These are phyloP conservation scores for Clarias magur DNA, from an alignment of 2,113 vertebrate species.

Conservation along the genomic window DNA sequence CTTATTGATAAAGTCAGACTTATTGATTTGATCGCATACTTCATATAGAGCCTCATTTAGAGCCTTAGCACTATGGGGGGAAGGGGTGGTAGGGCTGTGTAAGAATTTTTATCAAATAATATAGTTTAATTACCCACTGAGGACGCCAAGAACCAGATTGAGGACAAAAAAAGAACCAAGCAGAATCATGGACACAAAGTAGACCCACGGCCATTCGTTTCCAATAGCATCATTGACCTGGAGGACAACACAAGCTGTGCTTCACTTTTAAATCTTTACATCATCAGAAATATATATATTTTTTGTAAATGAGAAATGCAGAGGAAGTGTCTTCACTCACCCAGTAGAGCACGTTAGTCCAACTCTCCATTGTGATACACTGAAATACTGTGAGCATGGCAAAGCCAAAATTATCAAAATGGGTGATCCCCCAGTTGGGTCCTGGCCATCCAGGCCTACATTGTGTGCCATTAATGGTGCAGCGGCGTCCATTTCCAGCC, in stretches of 20 bases:
- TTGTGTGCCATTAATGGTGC: conserved; percentile 84
- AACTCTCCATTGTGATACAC: conserved; percentile 96
- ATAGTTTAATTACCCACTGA: conserved; percentile 82
- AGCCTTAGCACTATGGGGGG: background rate
- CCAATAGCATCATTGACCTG: conserved; percentile 97
- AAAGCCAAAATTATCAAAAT: conserved; percentile 96
- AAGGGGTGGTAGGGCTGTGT: background rate
- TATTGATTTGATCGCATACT: background rate
- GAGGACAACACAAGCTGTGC: conserved; percentile 40
- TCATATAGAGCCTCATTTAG: no score
- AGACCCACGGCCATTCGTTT: conserved; percentile 96
- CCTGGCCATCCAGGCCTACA: conserved; percentile 87
- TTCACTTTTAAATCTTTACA: background rate
- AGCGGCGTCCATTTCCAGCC: conserved; percentile 86
- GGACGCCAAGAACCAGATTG: conserved; percentile 93
- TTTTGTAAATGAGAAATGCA: background rate
- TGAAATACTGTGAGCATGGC: conserved; percentile 97
- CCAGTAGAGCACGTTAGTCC: conserved; percentile 98
- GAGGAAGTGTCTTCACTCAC: conserved; percentile 62
- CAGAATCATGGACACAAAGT: conserved; percentile 93
- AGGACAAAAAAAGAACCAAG: conserved; percentile 96
- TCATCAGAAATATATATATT: background rate
- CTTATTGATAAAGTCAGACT: background rate
- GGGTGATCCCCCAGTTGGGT: conserved; percentile 93
- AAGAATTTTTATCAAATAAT: conserved; percentile 17